Conservation (phyloP, 1,140 invertebrate genomes). For the Triops cancriformis region DNA sequence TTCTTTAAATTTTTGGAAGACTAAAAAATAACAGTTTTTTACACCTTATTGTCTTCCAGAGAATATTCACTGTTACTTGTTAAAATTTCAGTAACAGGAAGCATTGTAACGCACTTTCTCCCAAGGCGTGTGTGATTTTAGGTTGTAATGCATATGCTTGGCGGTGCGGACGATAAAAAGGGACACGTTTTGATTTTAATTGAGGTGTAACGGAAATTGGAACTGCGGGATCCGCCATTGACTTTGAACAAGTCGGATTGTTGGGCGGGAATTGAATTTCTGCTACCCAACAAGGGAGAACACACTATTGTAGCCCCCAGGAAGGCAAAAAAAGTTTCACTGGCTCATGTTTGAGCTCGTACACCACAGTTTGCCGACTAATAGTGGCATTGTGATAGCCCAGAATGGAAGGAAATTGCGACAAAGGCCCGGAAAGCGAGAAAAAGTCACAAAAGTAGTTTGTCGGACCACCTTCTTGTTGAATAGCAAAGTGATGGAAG, state of each 20-base stretch:
- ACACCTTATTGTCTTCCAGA: too few relatives aligned
- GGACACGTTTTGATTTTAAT: neutral
- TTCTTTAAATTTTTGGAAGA: too few relatives aligned
- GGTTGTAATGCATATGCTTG: too few relatives aligned
- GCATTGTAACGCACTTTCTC: too few relatives aligned
- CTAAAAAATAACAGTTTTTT: too few relatives aligned
- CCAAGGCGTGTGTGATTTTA: too few relatives aligned
- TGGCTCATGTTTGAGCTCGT: neutral
- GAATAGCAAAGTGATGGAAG: neutral
- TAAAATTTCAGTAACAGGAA: too few relatives aligned
- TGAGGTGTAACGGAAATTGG: constrained; percentile 13
- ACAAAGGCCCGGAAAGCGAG: neutral
- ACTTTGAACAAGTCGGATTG: neutral
- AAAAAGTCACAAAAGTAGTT: constrained; percentile 7
- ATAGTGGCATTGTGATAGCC: neutral
- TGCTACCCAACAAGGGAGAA: neutral
- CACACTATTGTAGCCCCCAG: too few relatives aligned
- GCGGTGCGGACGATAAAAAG: neutral
- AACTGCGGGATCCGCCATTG: neutral
- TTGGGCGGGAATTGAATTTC: neutral
- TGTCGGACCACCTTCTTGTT: neutral
- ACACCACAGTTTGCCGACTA: neutral
- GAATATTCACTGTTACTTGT: too few relatives aligned
- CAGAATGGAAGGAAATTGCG: neutral
- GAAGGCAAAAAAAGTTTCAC: neutral